These are phyloP conservation scores for Pipa parva DNA, from an alignment of 2,113 vertebrate species.

Conservation along the genomic window DNA sequence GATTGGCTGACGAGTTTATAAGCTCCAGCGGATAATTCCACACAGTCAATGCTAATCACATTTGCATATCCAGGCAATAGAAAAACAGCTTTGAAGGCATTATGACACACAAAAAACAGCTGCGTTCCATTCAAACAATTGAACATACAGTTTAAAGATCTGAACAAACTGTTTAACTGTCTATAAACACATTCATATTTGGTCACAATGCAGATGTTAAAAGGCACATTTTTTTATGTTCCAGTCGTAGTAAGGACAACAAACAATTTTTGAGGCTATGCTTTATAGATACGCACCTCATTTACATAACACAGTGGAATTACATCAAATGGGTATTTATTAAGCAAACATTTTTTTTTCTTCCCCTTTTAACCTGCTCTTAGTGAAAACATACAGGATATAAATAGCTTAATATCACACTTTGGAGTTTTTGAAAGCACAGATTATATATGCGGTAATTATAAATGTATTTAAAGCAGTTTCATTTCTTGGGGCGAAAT, in stretches of 20 bases:
- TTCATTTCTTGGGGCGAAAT: too few species aligned
- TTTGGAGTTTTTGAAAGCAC: too few species aligned
- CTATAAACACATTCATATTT: slow-evolving; percentile 14
- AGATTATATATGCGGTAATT: too few species aligned
- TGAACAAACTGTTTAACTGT: slow-evolving; percentile 1
- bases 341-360: too few species aligned
- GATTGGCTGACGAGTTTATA: slow-evolving; percentile 28
- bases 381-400: too few species aligned
- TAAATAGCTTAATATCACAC: too few species aligned
- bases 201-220: not conserved
- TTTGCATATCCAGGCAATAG: slow-evolving; percentile 34
- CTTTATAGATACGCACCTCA: not conserved
- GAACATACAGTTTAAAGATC: slow-evolving; percentile 36
- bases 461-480: too few species aligned
- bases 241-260: not conserved
- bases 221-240: not conserved
- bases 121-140: slow-evolving; percentile 22
- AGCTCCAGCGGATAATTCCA: slow-evolving; percentile 28
- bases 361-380: not conserved
- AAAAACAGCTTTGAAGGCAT: slow-evolving; percentile 26
- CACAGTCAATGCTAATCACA: slow-evolving; percentile 33
- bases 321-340: too few species aligned
- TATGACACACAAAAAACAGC: slow-evolving; percentile 28
- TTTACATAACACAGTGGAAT: not conserved
- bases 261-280: not conserved